These are phyloP conservation scores for Hemitrygon akajei DNA, from an alignment of 2,797 vertebrate genomes.

Conservation along the genomic window DNA sequence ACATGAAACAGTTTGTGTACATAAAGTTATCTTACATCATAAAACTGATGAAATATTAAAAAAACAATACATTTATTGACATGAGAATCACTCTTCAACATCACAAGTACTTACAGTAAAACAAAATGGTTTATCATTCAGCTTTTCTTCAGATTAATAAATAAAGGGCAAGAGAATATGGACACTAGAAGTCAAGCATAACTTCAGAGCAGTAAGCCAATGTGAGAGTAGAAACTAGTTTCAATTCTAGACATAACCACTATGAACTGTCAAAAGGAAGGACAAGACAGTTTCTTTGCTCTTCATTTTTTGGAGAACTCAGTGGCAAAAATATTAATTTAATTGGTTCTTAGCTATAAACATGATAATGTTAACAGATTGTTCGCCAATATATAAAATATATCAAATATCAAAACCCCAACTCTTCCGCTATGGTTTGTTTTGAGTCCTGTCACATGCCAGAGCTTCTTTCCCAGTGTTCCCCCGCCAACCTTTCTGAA, in stretches of 20 bases:
- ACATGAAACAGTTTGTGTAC: not conserved
- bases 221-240: too few species aligned
- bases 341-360: not conserved
- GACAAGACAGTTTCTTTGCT: not conserved
- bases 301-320: not conserved
- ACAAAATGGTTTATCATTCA: not conserved
- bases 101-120: not conserved
- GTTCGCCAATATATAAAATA: too few species aligned
- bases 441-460: not conserved
- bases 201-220: not conserved
- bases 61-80: not conserved
- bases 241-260: too few species aligned
- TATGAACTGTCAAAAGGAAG: not conserved
- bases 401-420: not conserved
- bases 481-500: not conserved
- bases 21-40: not conserved
- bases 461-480: not conserved
- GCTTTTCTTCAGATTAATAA: not conserved
- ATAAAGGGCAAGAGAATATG: not conserved
- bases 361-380: not conserved
- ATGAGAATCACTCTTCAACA: not conserved
- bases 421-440: not conserved
- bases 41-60: not conserved
- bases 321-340: not conserved
- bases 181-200: not conserved